phyloP scores from a whole-genome alignment of 35 echinoderm and acorn worm species.

The Hemicentrotus pulcherrimus region DNA sequence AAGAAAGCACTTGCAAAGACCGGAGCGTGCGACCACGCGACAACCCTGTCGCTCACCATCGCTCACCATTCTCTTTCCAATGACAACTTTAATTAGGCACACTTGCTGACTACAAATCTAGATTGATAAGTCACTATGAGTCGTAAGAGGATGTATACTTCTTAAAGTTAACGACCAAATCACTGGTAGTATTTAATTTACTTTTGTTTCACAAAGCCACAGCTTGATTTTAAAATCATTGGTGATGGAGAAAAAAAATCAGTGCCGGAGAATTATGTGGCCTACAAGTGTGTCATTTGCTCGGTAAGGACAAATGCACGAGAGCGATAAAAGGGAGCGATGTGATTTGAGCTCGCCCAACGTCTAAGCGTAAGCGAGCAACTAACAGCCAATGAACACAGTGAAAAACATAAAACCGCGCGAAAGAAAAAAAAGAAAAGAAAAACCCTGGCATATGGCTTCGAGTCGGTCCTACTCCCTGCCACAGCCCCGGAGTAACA shows the following conservation, averaged over 20 bases:
- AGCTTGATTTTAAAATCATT: slow-evolving; percentile 20
- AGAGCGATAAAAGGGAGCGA: slow-evolving; percentile 36
- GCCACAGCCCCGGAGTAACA: slow-evolving; percentile 62
- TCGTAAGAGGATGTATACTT: neutral
- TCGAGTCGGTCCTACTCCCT: slow-evolving; percentile 50
- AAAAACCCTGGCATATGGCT: slow-evolving; percentile 59
- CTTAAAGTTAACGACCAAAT: neutral
- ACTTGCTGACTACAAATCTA: neutral
- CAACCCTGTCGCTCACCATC: neutral
- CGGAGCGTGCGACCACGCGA: slow-evolving; percentile 34
- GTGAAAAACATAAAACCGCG: slow-evolving; percentile 56
- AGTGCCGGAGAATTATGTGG: slow-evolving; percentile 16
- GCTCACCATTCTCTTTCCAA: neutral
- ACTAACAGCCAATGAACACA: slow-evolving; percentile 60
- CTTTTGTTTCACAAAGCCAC: slow-evolving; percentile 11
- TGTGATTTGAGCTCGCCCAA: slow-evolving; percentile 19
- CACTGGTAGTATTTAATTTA: slow-evolving; percentile 14
- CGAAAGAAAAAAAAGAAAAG: slow-evolving; percentile 45
- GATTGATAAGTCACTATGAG: neutral
- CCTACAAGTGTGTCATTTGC: slow-evolving; percentile 43
- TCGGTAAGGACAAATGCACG: neutral
- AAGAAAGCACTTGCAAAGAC: slow-evolving; percentile 38
- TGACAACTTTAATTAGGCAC: slow-evolving; percentile 52
- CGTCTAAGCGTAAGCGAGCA: slow-evolving; percentile 45
- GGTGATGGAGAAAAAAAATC: neutral